Base-by-base conservation (phyloP, 1,140 invertebrate species). In the Orchestia grillus region DNA sequence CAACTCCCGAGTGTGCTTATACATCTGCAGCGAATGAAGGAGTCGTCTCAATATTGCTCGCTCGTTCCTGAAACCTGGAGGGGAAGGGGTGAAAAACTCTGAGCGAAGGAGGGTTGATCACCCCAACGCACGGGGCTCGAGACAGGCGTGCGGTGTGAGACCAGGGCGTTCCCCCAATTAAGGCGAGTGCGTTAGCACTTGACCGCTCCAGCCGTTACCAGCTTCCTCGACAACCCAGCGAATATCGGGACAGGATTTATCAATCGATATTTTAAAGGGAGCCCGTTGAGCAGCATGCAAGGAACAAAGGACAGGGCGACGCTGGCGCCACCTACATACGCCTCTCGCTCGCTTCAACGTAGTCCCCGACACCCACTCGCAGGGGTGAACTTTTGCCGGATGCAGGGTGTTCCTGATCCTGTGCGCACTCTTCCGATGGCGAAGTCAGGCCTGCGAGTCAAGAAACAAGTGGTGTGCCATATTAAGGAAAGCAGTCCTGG, bases 201-300 rank as follows among this genome's bases (percentile, higher is more conserved):
- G 88, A 91, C 41, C 88, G 41, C 44, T 4, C 41, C 88, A 91
- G 88, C 44, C 23, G 88, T 91, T 91, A 91, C 88, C 41, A 91
- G 88, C 88, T 91, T 91, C 44, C 88, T 44, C 41, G 88, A 77
- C 62, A 77, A 91, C 19, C 88, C 23, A 91, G 88, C 88, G 92
- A 94, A 47, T 94, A 94, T 94, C 92, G 23, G 40, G 92, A n/a
- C 43, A 94, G 92, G 92, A 94, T 94, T 94, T 94, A 45, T 94
- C 92, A 94, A 94, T 94, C 92, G 92, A 94, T 94, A 94, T 94
- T 94, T 94, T 94, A 94, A 94, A 94, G 92, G 44, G 92, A 94
- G 43, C 44, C 92, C 92, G 92, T 44, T 40, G 40, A 47, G 92
- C 92, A n/a, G 43, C 43, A 44, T 45, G 92, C 44, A 91, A 91